These are phyloP conservation scores for Epizoanthus stellaris DNA, from an alignment of 92 coral and sea anemone genomes.

Conservation along the genomic window DNA sequence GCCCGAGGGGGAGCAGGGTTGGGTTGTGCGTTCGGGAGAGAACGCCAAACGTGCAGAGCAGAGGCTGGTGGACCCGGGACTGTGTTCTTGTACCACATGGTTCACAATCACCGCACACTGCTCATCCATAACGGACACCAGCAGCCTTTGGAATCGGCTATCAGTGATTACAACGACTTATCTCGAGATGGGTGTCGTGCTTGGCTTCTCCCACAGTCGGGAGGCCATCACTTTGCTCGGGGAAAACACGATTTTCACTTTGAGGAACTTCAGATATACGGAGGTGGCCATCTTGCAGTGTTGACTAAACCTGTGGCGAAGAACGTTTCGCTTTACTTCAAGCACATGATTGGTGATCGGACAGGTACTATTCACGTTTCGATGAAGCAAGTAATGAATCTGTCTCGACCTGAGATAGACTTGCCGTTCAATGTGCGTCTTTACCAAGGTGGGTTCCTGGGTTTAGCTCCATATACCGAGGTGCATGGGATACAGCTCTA, in stretches of 20 bases:
- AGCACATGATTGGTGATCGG: conserved; percentile 78
- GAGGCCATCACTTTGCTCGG: conserved; percentile 71
- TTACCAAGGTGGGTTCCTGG: conserved; percentile 70
- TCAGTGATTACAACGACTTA: conserved; percentile 61
- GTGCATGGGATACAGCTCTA: conserved; percentile 74
- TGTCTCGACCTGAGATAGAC: conserved; percentile 68
- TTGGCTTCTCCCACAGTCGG: conserved; percentile 77
- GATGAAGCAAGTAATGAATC: conserved; percentile 73
- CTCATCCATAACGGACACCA: conserved; percentile 70
- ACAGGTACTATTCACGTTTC: conserved; percentile 69
- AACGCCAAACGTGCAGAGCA: conserved; percentile 47
- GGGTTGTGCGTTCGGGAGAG: conserved; percentile 59
- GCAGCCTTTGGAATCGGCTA: conserved; percentile 70
- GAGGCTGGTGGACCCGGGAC: conserved; percentile 87
- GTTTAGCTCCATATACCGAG: conserved; percentile 75
- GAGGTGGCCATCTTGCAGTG: conserved; percentile 76
- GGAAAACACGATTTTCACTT: conserved; percentile 66
- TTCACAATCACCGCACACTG: conserved; percentile 72
- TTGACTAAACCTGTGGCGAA: conserved; percentile 64
- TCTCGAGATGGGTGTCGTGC: conserved; percentile 74
- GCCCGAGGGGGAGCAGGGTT: conserved; percentile 75
- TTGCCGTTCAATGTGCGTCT: conserved; percentile 74
- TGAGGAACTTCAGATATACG: conserved; percentile 82
- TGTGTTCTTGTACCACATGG: conserved; percentile 75
- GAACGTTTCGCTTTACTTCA: conserved; percentile 61